These are phyloP conservation scores for Pseudorectes ferrugineus DNA, from an alignment of 2,113 vertebrate species.

Conservation along the genomic window DNA sequence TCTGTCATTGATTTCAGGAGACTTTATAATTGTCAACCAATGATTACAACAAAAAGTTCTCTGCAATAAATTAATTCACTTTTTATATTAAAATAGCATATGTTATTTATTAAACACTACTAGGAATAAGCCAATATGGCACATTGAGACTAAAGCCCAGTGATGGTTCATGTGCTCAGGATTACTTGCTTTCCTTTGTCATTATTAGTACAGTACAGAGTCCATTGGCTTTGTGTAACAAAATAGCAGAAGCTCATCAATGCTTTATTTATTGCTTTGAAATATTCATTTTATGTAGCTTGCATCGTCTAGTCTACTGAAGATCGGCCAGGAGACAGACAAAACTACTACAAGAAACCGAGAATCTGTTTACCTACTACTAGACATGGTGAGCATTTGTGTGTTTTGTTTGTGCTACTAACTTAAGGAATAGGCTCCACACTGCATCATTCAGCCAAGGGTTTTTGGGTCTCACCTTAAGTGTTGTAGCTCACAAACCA, in stretches of 20 bases:
- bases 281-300: slow-evolving; percentile 72
- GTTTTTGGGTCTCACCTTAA: not conserved
- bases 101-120: not conserved
- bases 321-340: slow-evolving; percentile 98
- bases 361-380: slow-evolving; percentile 95
- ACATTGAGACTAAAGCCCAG: not conserved
- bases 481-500: not conserved
- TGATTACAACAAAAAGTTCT: not conserved
- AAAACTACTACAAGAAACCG: slow-evolving; percentile 97
- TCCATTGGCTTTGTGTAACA: not conserved
- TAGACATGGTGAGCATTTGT: slow-evolving; percentile 90
- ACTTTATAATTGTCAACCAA: not conserved
- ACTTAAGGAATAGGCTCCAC: not conserved
- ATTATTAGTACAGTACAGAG: not conserved
- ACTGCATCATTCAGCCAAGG: not conserved
- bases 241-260: not conserved
- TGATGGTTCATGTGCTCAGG: not conserved
- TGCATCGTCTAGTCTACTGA: slow-evolving; percentile 95
- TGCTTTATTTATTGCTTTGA: not conserved
- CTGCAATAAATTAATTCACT: not conserved
- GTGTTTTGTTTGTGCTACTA: not conserved
- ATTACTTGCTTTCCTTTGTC: not conserved
- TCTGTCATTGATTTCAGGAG: not conserved
- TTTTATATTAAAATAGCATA: not conserved
- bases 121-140: not conserved